phyloP scores from a whole-genome alignment of 2,797 vertebrate species.

The Notamacropus eugenii region DNA sequence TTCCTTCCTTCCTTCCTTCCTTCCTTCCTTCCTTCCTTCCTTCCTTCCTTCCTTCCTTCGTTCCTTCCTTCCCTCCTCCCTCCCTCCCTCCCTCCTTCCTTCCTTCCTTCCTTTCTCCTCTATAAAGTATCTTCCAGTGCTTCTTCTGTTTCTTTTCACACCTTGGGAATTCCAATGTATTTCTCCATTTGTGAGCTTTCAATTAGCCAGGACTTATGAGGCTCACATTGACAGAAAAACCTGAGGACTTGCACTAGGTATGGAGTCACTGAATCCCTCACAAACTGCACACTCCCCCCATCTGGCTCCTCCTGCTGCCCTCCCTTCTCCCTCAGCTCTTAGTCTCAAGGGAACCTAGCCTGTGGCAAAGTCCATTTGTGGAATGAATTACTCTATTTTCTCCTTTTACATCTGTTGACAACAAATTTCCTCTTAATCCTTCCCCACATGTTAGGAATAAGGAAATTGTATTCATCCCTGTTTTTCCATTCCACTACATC shows the following conservation, averaged over 20 bases:
- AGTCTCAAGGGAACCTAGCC: not conserved
- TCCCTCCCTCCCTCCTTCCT: accelerated
- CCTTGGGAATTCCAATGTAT: not conserved
- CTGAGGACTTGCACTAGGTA: not conserved
- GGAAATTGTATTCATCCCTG: not conserved
- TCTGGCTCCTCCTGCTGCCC: not conserved
- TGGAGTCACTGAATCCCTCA: not conserved
- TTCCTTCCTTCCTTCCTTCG: too few relatives aligned
- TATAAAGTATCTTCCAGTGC: not conserved
- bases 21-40: accelerated
- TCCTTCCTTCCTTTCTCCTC: not conserved
- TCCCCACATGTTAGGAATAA: conserved; percentile 7
- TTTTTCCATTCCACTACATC: not conserved
- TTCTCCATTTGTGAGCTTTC: not conserved
- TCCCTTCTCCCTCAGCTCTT: not conserved
- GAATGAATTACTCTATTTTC: not conserved
- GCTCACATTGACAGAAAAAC: not conserved
- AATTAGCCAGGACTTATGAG: not conserved
- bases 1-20: too few relatives aligned
- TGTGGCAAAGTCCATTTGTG: not conserved
- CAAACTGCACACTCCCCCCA: not conserved
- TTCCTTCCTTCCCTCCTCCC: too few relatives aligned
- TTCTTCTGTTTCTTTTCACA: not conserved
- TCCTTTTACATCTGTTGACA: not conserved
- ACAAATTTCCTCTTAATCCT: conserved; percentile 16